A percentile compares a stretch with the other conserved stretches of the same genome.
These are phyloP conservation scores for Drosophila atroscutellata DNA, from an alignment of 2,888 invertebrate species.

Conservation along the genomic window DNA sequence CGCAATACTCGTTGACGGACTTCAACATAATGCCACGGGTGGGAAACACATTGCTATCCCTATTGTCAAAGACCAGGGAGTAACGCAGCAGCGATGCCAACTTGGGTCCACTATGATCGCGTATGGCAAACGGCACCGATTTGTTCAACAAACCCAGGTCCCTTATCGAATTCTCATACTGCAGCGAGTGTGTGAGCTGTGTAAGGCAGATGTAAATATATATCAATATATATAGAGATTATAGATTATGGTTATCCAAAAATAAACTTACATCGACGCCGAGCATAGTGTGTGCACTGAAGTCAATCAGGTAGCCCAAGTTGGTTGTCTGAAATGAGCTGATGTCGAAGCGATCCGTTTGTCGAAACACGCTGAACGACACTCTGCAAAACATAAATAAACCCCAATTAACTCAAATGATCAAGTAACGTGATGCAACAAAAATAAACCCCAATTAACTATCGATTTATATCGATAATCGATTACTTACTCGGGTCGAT, in stretches of 20 bases:
- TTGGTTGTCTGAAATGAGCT: constrained; percentile 91
- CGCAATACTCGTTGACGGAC: constrained; percentile 93
- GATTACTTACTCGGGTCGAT: constrained; percentile 88
- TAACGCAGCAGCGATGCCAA: constrained; percentile 95
- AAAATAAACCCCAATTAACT: neutral
- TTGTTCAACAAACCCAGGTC: constrained; percentile 91
- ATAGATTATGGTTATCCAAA: neutral
- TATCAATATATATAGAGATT: neutral
- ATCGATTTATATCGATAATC: neutral
- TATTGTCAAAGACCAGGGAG: constrained; percentile 90
- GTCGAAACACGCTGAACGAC: constrained; percentile 90
- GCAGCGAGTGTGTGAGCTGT: constrained; percentile 92
- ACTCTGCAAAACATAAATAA: constrained; percentile 86
- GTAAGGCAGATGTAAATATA: neutral
- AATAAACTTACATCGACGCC: constrained; percentile 83
- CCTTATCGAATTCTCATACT: constrained; percentile 94
- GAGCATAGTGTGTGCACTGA: constrained; percentile 88
- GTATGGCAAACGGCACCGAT: constrained; percentile 91
- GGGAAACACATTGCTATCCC: constrained; percentile 93
- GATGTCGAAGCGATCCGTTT: constrained; percentile 84
- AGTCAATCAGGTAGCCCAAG: constrained; percentile 91
- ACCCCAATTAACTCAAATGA: neutral
- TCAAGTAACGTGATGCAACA: neutral
- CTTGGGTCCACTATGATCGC: constrained; percentile 93
- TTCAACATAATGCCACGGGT: constrained; percentile 89